Base-by-base conservation (phyloP, 2,888 invertebrate genomes). In the Hirudinaria manillensis region DNA sequence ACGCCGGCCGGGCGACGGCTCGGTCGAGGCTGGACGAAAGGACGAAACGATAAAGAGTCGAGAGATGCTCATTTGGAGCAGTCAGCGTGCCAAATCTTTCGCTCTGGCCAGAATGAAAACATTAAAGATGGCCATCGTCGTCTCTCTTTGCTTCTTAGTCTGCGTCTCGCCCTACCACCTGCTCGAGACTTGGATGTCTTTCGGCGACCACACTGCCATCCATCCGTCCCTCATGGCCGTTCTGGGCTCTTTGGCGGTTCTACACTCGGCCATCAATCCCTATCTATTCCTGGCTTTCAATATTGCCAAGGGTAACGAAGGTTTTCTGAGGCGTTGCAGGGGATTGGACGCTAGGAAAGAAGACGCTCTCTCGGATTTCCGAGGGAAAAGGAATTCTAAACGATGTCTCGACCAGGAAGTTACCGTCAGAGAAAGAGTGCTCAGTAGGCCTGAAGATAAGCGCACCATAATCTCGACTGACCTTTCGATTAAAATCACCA, bases 81-180 rank as follows among this genome's bases (percentile, higher is more conserved):
- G 53, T 19, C 13, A 16, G 19, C 13, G 16, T 19, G 16, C 36
- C 10, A 70, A 70, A 13, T 83, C 85, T 0, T 80, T 85, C 32
- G 83, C 84, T 19, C 82, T 81, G 74, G 85, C 85, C 10, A 85
- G 84, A 78, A 80, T 83, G 21, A 85, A 85, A 77, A 85, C 85
- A 2, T 78, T 85, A 38, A 84, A 83, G 78, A 85, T 85, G 84
- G 84, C 85, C 6, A 78, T 84, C 51, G 83, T 84, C 7, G 84
- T 85, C n/a, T 83, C 84, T 7, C 72, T 80, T 2, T 80, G 81
- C n/a, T 86, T 83, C 79, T 80, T 84, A 70, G 72, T 83, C n/a
- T 84, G 83, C 78, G 81, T 82, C 4, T 73, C 82, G 74, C 85
- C 85, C 36, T 85, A 85, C 77, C 82, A 83, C 75, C 78, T 84